phyloP scores from a whole-genome alignment of 1,140 invertebrate genomes.

The Drosophila teissieri region DNA sequence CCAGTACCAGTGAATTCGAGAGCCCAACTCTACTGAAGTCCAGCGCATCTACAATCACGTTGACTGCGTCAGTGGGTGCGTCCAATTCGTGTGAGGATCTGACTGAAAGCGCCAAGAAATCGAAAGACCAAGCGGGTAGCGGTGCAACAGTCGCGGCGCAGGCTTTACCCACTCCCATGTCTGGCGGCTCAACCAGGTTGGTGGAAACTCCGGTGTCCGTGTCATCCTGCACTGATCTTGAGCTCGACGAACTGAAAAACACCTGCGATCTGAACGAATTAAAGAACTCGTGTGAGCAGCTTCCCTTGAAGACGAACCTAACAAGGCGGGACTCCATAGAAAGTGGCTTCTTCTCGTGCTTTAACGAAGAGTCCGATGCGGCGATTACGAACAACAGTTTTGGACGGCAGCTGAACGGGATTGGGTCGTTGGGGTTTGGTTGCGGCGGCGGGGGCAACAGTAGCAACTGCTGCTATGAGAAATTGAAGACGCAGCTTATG shows the following conservation, averaged over 20 bases:
- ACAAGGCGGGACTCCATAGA: constrained; percentile 93
- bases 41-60: constrained; percentile 46
- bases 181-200: constrained; percentile 24
- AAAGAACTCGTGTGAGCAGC: constrained; percentile 64
- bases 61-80: constrained; percentile 32
- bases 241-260: constrained; percentile 60
- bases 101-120: constrained; percentile 48
- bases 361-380: constrained; percentile 88
- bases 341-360: constrained; percentile 94
- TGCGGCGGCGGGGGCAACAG: constrained; percentile 40
- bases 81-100: constrained; percentile 53
- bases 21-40: constrained; percentile 34
- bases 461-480: constrained; percentile 77
- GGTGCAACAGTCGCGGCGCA: constrained; percentile 29
- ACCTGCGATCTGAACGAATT: constrained; percentile 57
- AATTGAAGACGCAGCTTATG: constrained; percentile 83
- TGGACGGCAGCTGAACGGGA: constrained; percentile 62
- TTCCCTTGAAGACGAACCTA: constrained; percentile 83
- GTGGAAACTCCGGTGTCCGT: constrained; percentile 49
- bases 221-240: constrained; percentile 58
- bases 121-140: constrained; percentile 42
- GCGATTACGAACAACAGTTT: constrained; percentile 69
- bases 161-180: constrained; percentile 28
- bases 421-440: constrained; percentile 53
- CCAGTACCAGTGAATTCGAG: constrained; percentile 48